A percentile compares a stretch with the other conserved stretches of the same genome.
These are phyloP conservation scores for Cygnus atratus DNA, from an alignment of 2,113 vertebrate genomes.

Conservation along the genomic window DNA sequence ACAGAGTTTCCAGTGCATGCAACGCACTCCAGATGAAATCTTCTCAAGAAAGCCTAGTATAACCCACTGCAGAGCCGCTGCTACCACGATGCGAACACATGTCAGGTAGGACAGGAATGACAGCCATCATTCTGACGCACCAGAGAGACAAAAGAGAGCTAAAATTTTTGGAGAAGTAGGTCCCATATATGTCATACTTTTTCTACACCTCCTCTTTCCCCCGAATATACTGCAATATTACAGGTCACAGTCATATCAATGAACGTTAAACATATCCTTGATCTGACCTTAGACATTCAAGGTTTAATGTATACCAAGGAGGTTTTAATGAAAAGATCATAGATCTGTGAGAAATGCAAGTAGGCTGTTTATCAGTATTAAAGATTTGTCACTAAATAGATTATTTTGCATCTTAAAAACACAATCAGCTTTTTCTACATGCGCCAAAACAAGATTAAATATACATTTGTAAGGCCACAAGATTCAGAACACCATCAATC, in stretches of 20 bases:
- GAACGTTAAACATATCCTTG: not conserved
- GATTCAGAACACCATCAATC: slow-evolving; percentile 35
- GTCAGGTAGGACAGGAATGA: not conserved
- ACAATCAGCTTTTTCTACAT: not conserved
- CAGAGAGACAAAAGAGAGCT: not conserved
- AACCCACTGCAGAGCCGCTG: not conserved
- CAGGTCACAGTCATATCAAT: not conserved
- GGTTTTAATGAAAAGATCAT: slow-evolving; percentile 1
- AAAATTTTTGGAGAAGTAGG: not conserved
- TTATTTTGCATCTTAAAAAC: not conserved
- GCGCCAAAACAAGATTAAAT: not conserved
- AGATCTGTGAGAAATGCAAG: not conserved
- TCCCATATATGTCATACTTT: not conserved
- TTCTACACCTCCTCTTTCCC: no score
- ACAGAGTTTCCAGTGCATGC: not conserved
- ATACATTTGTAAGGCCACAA: not conserved
- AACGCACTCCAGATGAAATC: not conserved
- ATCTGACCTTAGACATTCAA: not conserved
- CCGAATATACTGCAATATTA: no score
- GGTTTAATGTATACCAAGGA: not conserved
- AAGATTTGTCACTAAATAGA: not conserved
- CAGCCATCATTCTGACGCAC: not conserved
- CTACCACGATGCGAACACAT: not conserved
- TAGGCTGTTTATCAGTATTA: not conserved
- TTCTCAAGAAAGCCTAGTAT: not conserved